A percentile compares a stretch with the other conserved stretches of the same genome.
Evolutionary conservation across 2,888 invertebrate species (phyloP).

Genomic region (Lepidocyrtoides sp.): DNA sequence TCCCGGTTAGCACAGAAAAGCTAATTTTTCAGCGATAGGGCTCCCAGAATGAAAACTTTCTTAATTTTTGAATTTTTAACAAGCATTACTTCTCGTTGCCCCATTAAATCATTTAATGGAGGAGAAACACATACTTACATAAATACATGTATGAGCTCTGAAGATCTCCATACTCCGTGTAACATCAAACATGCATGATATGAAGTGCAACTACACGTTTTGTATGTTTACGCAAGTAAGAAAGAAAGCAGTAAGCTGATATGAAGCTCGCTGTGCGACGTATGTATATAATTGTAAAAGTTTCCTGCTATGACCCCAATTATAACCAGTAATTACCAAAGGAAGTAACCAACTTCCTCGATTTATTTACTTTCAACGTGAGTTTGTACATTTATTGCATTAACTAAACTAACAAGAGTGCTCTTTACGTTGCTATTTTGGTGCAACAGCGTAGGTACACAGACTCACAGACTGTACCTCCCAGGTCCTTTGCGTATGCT

Average conservation of each 20-base stretch:
- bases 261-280: too few relatives aligned
- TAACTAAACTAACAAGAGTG: neutral
- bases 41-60: slow-evolving; percentile 7
- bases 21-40: slow-evolving; percentile 47
- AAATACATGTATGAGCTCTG: neutral
- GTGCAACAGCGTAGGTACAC: neutral
- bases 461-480: too few relatives aligned
- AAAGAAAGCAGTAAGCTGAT: neutral
- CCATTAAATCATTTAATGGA: slow-evolving; percentile 48
- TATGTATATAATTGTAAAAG: slow-evolving; percentile 22
- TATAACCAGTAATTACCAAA: slow-evolving; percentile 27
- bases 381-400: neutral
- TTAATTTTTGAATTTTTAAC: slow-evolving; percentile 57
- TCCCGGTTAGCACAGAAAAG: slow-evolving; percentile 23
- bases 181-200: too few relatives aligned
- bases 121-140: neutral
- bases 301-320: slow-evolving; percentile 23
- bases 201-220: neutral
- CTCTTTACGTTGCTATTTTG: neutral
- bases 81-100: neutral
- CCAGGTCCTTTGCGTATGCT: too few relatives aligned
- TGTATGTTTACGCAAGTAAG: too few relatives aligned
- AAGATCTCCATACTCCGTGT: too few relatives aligned
- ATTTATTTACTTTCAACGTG: neutral
- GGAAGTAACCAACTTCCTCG: neutral